phyloP scores from a whole-genome alignment of 2,113 vertebrate species.

The Pica pica region DNA sequence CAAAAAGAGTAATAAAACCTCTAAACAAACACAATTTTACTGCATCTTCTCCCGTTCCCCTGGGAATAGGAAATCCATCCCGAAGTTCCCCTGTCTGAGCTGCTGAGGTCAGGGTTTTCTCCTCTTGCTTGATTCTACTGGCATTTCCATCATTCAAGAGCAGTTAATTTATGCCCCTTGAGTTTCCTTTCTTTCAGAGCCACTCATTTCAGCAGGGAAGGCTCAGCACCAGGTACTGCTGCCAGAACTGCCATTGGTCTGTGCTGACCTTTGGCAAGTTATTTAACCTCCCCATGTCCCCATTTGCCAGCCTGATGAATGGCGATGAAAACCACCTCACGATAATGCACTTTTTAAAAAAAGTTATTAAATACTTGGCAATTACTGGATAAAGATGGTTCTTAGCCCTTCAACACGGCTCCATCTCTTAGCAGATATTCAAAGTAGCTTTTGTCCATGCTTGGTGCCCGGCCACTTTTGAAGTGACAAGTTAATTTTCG shows the following conservation, averaged over 20 bases:
- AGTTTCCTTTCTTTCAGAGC: not conserved
- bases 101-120: not conserved
- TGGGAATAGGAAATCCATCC: not conserved
- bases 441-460: conserved; percentile 4
- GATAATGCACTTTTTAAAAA: not conserved
- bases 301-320: not conserved
- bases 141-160: conserved; percentile 40
- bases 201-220: not conserved
- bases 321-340: conserved; percentile 17
- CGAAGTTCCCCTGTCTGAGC: not conserved
- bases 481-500: not conserved
- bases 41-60: not conserved
- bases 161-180: conserved; percentile 7
- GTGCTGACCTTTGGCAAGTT: conserved; percentile 5
- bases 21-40: not conserved
- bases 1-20: not conserved
- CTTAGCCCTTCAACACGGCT: not conserved
- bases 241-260: not conserved
- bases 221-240: not conserved
- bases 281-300: conserved; percentile 13
- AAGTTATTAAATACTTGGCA: conserved; percentile 14
- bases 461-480: not conserved
- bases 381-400: conserved; percentile 11
- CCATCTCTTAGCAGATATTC: not conserved
- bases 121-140: not conserved